Base-by-base conservation (phyloP, 2,888 invertebrate genomes). In the Mantis religiosa region DNA sequence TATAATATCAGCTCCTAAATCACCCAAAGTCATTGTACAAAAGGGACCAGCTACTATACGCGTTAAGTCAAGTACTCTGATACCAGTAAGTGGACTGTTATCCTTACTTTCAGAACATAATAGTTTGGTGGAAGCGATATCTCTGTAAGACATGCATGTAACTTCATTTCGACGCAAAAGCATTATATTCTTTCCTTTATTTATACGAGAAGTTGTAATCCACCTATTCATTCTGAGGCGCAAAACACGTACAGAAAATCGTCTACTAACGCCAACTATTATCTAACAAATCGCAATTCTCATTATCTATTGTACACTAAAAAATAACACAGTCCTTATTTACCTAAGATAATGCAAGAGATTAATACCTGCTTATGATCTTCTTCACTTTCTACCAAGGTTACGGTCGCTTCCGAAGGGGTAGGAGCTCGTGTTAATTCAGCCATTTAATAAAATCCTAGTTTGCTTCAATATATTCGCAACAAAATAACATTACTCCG, bases 31-130 rank as follows among this genome's bases (percentile, higher is more conserved):
- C 98, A 98, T 98, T 0, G 98, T 97, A 92, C 98, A 98, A 92
- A 97, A 97, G 0, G 99, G 99, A 0, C 99, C 99, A 28, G 99
- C 99, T 4, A 99, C 95, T 83, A 99, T 97, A 91, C 99, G 94
- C 9, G 97, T 97, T 90, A 98, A 93, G 93, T 98, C 98, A 90
- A 98, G 93, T 25, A 98, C 95, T 91, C 96, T 95, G 82, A 98
- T 93, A 89, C 96, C 97, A 89, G 54, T 84, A 28, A 90, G 83
- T n/a, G 90, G 89, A 81, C 89, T 84, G 27, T 8, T 47, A 30
- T 71, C 83, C 8, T 28, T 84, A 7, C 4, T 20, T 71, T 25
- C 54, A 6, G 54, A 71, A 6, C 20, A 3, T 20, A 15, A 25
- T 20, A 71, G 2, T 20, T 15, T 71, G 2, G 20, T 25, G 3